Base-by-base conservation (phyloP, 2,888 invertebrate species). In the Lasioglossum malachurum region DNA sequence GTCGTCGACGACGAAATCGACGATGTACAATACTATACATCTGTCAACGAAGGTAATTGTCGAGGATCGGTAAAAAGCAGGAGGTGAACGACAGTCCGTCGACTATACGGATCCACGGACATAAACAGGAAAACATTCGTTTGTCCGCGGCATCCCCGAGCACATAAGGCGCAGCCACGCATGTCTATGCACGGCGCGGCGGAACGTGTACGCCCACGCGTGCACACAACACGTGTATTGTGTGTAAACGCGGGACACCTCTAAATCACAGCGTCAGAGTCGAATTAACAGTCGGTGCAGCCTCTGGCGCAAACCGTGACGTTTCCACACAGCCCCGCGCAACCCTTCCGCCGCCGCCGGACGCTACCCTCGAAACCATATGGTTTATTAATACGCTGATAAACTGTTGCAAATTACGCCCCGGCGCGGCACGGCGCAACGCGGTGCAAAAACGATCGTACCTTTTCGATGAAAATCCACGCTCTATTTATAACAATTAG, bases 111-210 rank as follows among this genome's bases (percentile, higher is more conserved):
- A 78, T 74, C 73, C 12, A 31, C 19, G 85, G 83, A 89, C 90
- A 88, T 89, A 91, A 93, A 92, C 93, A 92, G 93, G 93, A 93
- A 93, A 93, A 91, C 93, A 92, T 93, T 91, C 91, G 91, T 93
- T 93, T 92, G 92, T 93, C 91, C 91, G 87, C 90, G 84, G 90
- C 85, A 85, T 85, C 78, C 80, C 77, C 64, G 80, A 79, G 82
- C 75, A 87, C 80, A 78, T 75, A 78, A 82, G 84, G 79, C 83
- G 82, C 86, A 81, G 80, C 78, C 90, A 86, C 84, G 88, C 83
- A 80, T 81, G 82, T 75, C 83, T 75, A 80, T 75, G 72, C 44
- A 75, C 75, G 49, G 74, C 60, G 49, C 78, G 49, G 71, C 60
- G 49, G 14, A 69, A 60, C 84, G 73, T 57, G 49, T 67, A 69